These are phyloP conservation scores for Ganaspis brasiliensis DNA, from an alignment of 2,888 invertebrate genomes.

Conservation along the genomic window DNA sequence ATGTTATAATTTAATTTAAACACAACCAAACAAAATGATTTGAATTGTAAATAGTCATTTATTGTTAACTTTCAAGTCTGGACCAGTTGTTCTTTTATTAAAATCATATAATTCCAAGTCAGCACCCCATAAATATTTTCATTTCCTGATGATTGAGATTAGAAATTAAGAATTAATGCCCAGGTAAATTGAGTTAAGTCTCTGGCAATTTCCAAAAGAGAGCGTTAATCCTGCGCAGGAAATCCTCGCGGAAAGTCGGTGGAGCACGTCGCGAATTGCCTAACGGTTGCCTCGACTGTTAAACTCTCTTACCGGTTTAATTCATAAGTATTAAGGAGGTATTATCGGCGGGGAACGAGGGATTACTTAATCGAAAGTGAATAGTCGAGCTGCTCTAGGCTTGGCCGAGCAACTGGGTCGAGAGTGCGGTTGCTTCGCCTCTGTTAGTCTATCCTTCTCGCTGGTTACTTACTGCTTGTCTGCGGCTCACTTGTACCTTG, in stretches of 20 bases:
- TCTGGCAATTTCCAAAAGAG: conserved; percentile 25
- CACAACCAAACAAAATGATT: too few relatives aligned
- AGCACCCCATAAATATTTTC: neutral
- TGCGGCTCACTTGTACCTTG: conserved; percentile 59
- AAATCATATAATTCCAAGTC: too few relatives aligned
- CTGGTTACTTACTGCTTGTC: conserved; percentile 58
- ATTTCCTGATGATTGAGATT: neutral
- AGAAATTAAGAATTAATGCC: neutral
- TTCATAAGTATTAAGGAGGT: conserved; percentile 64
- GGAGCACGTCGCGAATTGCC: conserved; percentile 62
- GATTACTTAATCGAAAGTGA: conserved; percentile 76
- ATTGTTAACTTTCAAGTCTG: too few relatives aligned
- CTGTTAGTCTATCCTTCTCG: conserved; percentile 52
- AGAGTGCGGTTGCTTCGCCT: conserved; percentile 65
- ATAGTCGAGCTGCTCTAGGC: conserved; percentile 68
- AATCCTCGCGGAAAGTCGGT: conserved; percentile 61
- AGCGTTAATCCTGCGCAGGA: conserved; percentile 48
- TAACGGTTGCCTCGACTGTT: conserved; percentile 58
- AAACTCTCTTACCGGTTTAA: conserved; percentile 62
- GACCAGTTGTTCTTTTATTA: too few relatives aligned
- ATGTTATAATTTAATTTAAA: too few relatives aligned
- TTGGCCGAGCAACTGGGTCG: conserved; percentile 74
- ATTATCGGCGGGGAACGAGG: conserved; percentile 65
- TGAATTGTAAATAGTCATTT: too few relatives aligned
- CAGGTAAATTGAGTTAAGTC: neutral